A percentile compares a stretch with the other conserved stretches of the same genome.
These are phyloP conservation scores for Drosophila nigrodunni DNA, from an alignment of 1,140 invertebrate genomes.

Conservation along the genomic window DNA sequence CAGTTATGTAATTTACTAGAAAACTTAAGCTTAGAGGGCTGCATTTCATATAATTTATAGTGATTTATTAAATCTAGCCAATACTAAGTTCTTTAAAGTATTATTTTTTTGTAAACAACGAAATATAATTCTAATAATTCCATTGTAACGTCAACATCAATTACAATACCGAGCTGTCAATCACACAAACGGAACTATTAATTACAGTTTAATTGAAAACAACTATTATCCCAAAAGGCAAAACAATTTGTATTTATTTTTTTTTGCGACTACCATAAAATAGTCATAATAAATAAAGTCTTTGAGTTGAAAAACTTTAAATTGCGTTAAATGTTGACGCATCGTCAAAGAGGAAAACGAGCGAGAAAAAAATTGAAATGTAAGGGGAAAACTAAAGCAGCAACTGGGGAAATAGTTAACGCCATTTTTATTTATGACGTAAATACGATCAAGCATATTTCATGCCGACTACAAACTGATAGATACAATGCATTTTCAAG, in stretches of 20 bases:
- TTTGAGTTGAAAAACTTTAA: constrained; percentile 43
- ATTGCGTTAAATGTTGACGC: constrained; percentile 74
- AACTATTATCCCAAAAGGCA: constrained; percentile 7
- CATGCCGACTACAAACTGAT: constrained; percentile 74
- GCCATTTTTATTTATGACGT: constrained; percentile 80
- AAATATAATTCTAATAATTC: no score
- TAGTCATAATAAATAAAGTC: constrained; percentile 10
- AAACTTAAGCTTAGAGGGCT: no score
- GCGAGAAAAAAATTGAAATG: neutral
- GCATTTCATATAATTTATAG: no score
- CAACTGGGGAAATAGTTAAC: constrained; percentile 69
- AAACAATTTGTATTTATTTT: constrained; percentile 23
- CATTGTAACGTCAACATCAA: no score
- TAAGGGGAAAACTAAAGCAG: constrained; percentile 24
- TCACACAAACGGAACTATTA: neutral
- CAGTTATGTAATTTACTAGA: no score
- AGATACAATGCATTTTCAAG: constrained; percentile 78
- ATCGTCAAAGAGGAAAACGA: constrained; percentile 44
- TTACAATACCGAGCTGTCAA: no score
- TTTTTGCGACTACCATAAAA: constrained; percentile 13
- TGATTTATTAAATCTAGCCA: no score
- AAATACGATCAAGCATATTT: constrained; percentile 75
- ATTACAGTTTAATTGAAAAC: constrained; percentile 2
- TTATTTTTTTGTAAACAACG: no score
- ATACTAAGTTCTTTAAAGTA: no score